Evolutionary conservation across 1,140 invertebrate genomes (phyloP).

Genomic region (Atta cephalotes): DNA sequence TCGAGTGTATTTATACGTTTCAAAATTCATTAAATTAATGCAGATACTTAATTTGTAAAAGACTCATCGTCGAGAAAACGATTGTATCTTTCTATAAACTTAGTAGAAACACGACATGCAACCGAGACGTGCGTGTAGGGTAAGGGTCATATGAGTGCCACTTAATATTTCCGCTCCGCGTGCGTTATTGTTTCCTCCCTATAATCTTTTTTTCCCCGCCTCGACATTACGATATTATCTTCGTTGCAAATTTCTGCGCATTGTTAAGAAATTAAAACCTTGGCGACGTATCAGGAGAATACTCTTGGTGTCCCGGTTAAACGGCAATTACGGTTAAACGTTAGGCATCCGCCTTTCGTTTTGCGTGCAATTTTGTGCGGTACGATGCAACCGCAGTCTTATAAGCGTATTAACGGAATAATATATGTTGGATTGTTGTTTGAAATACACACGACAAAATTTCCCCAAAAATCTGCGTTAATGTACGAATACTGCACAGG

Average conservation of each 20-base stretch:
- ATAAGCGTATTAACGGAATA: not conserved
- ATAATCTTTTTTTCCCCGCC: constrained; percentile 29
- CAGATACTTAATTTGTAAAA: constrained; percentile 32
- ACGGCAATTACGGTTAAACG: constrained; percentile 43
- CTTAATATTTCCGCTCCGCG: constrained; percentile 55
- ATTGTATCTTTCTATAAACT: constrained; percentile 40
- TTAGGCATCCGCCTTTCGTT: not conserved
- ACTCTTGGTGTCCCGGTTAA: constrained; percentile 7
- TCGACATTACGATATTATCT: constrained; percentile 41
- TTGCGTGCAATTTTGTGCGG: constrained; percentile 28
- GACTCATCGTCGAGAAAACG: not conserved
- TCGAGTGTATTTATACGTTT: not conserved
- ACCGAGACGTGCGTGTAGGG: constrained; percentile 36
- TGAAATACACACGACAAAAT: not conserved
- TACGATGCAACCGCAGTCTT: constrained; percentile 9
- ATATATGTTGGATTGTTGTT: not conserved
- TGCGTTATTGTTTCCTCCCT: constrained; percentile 44
- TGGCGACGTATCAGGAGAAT: constrained; percentile 24
- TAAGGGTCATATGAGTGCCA: constrained; percentile 37
- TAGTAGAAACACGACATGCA: constrained; percentile 34
- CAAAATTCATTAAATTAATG: constrained; percentile 20
- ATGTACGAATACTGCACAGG: not conserved
- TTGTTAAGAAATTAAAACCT: constrained; percentile 55
- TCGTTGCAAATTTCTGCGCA: constrained; percentile 41
- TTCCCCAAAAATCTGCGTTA: not conserved